These are phyloP conservation scores for Notodonta dromedarius DNA, from an alignment of 2,888 invertebrate species.

Conservation along the genomic window DNA sequence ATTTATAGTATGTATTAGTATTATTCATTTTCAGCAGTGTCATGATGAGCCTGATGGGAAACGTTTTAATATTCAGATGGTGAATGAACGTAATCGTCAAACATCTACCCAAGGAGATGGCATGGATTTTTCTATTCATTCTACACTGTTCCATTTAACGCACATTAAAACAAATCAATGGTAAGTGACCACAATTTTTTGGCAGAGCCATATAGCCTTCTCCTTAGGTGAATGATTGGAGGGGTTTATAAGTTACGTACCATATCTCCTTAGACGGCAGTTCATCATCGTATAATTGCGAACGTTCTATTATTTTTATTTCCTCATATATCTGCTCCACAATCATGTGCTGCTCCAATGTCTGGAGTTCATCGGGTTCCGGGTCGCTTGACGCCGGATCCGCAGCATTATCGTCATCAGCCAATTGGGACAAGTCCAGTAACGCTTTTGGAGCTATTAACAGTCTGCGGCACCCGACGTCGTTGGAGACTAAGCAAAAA, in stretches of 20 bases:
- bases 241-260: not conserved
- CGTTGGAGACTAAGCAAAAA: slow-evolving; percentile 26
- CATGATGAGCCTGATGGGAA: too few species aligned
- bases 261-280: slow-evolving; percentile 1
- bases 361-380: not conserved
- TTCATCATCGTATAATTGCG: not conserved
- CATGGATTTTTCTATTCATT: too few species aligned
- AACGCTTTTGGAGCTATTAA: not conserved
- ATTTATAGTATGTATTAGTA: too few species aligned
- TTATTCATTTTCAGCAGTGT: too few species aligned
- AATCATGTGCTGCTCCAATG: not conserved
- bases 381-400: not conserved
- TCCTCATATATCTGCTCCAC: not conserved
- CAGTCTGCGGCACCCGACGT: slow-evolving; percentile 14
- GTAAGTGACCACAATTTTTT: too few species aligned
- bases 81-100: too few species aligned
- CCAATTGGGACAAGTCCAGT: not conserved
- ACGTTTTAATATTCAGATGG: too few species aligned
- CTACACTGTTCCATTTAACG: too few species aligned
- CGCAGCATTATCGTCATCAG: not conserved
- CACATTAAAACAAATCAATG: too few species aligned
- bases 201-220: too few species aligned
- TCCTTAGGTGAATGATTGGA: too few species aligned
- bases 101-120: too few species aligned
- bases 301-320: not conserved